A percentile compares a stretch with the other conserved stretches of the same genome.
phyloP scores from a whole-genome alignment of 2,888 invertebrate genomes.

The Papilio gigon region DNA sequence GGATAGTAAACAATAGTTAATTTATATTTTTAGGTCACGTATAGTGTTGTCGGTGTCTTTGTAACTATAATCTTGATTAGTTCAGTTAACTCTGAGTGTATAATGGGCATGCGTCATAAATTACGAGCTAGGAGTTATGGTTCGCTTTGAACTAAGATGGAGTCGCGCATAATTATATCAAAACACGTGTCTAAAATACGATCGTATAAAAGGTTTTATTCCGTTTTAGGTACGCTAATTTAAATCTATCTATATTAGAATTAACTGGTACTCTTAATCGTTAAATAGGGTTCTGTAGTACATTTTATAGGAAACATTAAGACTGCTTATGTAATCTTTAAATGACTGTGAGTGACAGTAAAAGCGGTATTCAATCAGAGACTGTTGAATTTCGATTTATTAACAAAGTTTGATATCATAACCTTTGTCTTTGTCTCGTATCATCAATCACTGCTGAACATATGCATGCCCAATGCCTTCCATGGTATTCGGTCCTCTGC shows the following conservation, averaged over 20 bases:
- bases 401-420: too few species aligned
- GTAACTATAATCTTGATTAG: conserved; percentile 21
- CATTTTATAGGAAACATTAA: not conserved
- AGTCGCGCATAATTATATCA: not conserved
- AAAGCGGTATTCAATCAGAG: not conserved
- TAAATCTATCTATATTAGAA: not conserved
- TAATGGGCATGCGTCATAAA: conserved; percentile 20
- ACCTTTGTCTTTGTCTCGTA: too few species aligned
- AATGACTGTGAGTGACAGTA: not conserved
- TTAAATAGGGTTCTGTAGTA: not conserved
- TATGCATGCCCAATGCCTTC: too few species aligned
- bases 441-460: too few species aligned
- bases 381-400: not conserved
- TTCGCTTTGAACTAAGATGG: conserved; percentile 18
- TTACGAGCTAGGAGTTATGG: conserved; percentile 16
- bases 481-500: too few species aligned
- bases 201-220: conserved; percentile 1
- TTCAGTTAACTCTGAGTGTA: conserved; percentile 6
- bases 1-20: not conserved
- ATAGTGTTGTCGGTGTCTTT: conserved; percentile 7
- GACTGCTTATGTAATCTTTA: not conserved
- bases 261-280: not conserved
- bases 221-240: not conserved
- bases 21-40: conserved; percentile 1
- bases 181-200: not conserved